Evolutionary conservation across 2,113 vertebrate species (phyloP).

Genomic region (Sclerurus mexicanus): DNA sequence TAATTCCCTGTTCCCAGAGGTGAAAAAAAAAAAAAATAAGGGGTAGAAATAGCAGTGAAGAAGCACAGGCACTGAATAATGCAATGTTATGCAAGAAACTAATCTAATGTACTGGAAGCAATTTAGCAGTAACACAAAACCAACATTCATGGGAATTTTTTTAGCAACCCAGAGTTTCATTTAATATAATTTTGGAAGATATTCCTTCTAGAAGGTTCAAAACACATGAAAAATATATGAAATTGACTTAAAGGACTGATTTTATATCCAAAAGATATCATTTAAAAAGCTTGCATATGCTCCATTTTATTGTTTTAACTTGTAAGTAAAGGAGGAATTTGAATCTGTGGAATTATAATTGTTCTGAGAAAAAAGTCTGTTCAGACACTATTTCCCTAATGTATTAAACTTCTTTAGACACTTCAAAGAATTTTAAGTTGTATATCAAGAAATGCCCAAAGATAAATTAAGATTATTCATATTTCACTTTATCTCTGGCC

Average conservation of each 20-base stretch:
- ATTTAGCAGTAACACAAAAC: background rate
- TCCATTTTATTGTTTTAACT: constrained; percentile 64
- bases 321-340: constrained; percentile 22
- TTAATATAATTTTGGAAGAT: constrained; percentile 47
- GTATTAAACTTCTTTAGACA: constrained; percentile 31
- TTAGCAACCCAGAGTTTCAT: background rate
- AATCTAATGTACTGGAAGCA: background rate
- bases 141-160: background rate
- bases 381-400: background rate
- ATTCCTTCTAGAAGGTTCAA: constrained; percentile 32
- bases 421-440: background rate
- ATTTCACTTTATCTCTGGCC: background rate
- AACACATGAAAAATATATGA: background rate
- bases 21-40: background rate
- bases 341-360: constrained; percentile 51
- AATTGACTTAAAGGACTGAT: constrained; percentile 6
- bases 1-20: background rate
- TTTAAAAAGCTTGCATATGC: constrained; percentile 56
- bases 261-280: constrained; percentile 26
- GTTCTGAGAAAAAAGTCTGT: constrained; percentile 11
- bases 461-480: background rate
- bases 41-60: background rate
- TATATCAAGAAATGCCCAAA: background rate
- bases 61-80: background rate
- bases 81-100: background rate